Base-by-base conservation (phyloP, 2,888 invertebrate genomes). In the Melitaea athalia region DNA sequence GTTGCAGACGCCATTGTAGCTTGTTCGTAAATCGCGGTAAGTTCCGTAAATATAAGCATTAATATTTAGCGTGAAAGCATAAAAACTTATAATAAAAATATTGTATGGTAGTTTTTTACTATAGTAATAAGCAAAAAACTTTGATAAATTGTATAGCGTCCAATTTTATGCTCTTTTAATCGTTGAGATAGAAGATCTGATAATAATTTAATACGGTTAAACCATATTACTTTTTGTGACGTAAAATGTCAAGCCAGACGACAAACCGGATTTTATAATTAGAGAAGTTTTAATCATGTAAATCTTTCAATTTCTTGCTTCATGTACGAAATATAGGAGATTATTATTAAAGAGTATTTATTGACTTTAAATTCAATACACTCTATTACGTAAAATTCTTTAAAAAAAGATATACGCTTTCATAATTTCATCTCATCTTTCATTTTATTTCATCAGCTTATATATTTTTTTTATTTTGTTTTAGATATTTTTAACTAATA, bases 201-300 rank as follows among this genome's bases (percentile, higher is more conserved):
- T 57, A 15, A 42, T 57, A 15, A 42, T 57, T 57, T 57, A 38
- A 42, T 15, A 57, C 57, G 15, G 38, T 57, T 57, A 57, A 57
- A 15, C 15, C 15, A n/a, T 42, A 42, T 57, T 42, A 57, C 5
- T 57, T 57, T 57, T 57, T 57, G 57, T 42, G 38, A 42, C 10
- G 38, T 15, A 42, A 57, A 42, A 57, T 42, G 57, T 57, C 57
- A 57, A 5, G 38, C 10, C 38, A 42, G 38, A 15, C 38, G 57
- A 10, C 10, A 42, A 57, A 57, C 57, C 57, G 42, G 57, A 42
- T 57, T 38, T 33, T 57, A 24, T 24, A 24, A 24, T 24, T 24
- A 57, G 38, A n/a, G 42, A 57, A 57, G 15, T 42, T 57, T 57
- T 15, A 57, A 42, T 42, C 42, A 42, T 42, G 33, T 55, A 33